Percentiles rank a stretch among this genome's conserved stretches.
phyloP scores from a whole-genome alignment of 92 coral and sea anemone species.

The Montipora capitata region DNA sequence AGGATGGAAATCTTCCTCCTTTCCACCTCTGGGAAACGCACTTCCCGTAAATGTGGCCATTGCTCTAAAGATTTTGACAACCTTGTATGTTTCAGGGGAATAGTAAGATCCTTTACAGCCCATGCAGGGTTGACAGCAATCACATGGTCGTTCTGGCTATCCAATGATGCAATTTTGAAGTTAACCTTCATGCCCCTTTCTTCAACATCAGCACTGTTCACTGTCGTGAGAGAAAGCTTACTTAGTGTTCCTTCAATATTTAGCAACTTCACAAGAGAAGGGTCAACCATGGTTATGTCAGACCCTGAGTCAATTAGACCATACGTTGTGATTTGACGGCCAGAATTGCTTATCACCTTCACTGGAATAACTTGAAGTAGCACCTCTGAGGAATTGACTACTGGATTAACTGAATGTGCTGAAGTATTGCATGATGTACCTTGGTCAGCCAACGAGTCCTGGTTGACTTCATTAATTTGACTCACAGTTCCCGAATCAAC shows the following conservation, averaged over 20 bases:
- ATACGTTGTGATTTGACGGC: slow-evolving; percentile 55
- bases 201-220: no score
- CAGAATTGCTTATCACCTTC: slow-evolving; percentile 53
- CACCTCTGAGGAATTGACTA: slow-evolving; percentile 28
- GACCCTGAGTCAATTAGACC: no score
- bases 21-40: no score
- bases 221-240: no score
- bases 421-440: neutral
- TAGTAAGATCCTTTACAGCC: slow-evolving; percentile 74
- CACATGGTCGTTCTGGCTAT: no score
- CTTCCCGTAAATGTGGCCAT: slow-evolving; percentile 80
- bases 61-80: slow-evolving; percentile 37
- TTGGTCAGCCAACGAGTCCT: neutral
- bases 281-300: no score
- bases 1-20: no score
- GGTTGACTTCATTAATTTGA: slow-evolving; percentile 13
- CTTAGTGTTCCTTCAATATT: no score
- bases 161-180: no score
- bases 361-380: slow-evolving; percentile 77
- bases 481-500: neutral
- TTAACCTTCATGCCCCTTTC: no score
- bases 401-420: slow-evolving; percentile 13
- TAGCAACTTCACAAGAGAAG: no score
- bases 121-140: slow-evolving; percentile 64
- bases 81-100: slow-evolving; percentile 67